Evolutionary conservation across 2,797 vertebrate species (phyloP).

Genomic region (Mus caroli): DNA sequence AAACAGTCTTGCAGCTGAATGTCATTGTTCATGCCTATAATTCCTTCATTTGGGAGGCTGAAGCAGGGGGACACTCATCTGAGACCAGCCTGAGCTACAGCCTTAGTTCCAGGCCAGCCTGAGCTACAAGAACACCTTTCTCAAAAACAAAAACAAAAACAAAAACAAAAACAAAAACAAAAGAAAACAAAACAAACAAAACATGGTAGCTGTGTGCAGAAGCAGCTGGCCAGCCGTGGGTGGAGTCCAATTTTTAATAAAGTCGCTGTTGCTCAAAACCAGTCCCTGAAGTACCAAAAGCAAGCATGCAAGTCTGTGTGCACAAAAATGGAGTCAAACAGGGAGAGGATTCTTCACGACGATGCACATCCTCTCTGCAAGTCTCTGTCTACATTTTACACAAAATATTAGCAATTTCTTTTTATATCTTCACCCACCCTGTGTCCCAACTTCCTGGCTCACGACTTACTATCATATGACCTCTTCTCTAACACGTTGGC

Average conservation of each 20-base stretch:
- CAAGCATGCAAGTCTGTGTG: background rate
- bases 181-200: background rate
- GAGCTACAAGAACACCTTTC: background rate
- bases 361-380: background rate
- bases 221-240: background rate
- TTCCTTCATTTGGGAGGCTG: background rate
- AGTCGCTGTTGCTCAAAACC: constrained; percentile 69
- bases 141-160: background rate
- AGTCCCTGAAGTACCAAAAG: background rate
- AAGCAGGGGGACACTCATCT: background rate
- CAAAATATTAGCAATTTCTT: background rate
- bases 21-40: background rate
- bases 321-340: background rate
- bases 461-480: background rate
- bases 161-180: background rate
- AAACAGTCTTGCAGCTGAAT: background rate
- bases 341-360: background rate
- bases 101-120: background rate
- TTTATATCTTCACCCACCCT: background rate
- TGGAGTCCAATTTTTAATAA: constrained; percentile 65
- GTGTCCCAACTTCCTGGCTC: background rate
- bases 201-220: background rate
- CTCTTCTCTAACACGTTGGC: background rate
- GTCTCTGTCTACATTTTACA: background rate
- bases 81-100: background rate